A percentile compares a stretch with the other conserved stretches of the same genome.
phyloP scores from a whole-genome alignment of 2,113 vertebrate genomes.

The Nibea coibor region DNA sequence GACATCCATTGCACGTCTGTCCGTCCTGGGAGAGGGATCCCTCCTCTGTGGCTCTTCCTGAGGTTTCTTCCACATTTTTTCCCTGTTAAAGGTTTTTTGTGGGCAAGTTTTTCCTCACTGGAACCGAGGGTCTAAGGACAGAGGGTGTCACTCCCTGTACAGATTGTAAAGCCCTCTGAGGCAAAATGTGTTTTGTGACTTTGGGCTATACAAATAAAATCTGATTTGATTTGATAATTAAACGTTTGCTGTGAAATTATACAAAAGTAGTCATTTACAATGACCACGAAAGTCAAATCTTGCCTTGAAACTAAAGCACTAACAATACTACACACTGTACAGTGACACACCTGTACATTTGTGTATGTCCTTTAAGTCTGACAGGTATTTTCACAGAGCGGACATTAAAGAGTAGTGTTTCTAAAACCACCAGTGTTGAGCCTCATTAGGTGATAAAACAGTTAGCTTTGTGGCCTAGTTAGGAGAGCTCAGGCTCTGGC shows the following conservation, averaged over 20 bases:
- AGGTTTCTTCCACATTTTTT: too few species aligned
- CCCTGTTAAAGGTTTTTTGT: too few species aligned
- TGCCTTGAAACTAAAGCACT: not conserved
- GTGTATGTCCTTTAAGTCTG: not conserved
- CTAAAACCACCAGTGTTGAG: not conserved
- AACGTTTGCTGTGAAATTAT: not conserved
- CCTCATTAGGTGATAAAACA: slow-evolving; percentile 21
- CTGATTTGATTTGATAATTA: not conserved
- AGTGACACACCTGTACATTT: not conserved
- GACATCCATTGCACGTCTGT: too few species aligned
- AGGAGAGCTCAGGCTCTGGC: slow-evolving; percentile 23
- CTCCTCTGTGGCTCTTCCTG: too few species aligned
- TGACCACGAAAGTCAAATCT: not conserved
- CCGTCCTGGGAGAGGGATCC: too few species aligned
- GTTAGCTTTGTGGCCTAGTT: slow-evolving; percentile 3
- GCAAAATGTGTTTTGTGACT: too few species aligned
- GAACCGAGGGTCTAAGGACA: too few species aligned
- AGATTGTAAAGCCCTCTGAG: too few species aligned
- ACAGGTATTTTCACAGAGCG: slow-evolving; percentile 7
- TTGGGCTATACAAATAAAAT: too few species aligned
- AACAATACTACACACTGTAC: not conserved
- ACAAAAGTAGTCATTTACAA: not conserved
- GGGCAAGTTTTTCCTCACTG: too few species aligned
- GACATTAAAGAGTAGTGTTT: not conserved
- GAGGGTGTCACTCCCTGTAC: too few species aligned